Base-by-base conservation (phyloP, 2,797 vertebrate species). In the Premnoplex brunnescens region DNA sequence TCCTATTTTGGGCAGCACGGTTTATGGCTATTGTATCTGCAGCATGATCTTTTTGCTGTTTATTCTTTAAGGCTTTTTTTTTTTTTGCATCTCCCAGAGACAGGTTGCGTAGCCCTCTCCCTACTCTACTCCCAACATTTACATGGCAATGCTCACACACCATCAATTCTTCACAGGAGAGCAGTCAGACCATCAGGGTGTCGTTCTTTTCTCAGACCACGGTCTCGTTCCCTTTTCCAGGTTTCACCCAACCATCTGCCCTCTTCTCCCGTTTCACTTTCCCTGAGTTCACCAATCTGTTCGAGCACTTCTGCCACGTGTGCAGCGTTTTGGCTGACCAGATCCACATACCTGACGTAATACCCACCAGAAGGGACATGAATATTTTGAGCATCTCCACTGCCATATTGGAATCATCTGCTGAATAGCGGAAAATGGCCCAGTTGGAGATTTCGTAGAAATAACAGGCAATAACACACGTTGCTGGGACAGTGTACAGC, bases 331-430 rank as follows among this genome's bases (percentile, higher is more conserved):
- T 99, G 71, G 99, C 99, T 2, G 99, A 99, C 99, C 99, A 99
- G 97, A 99, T 99, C 99, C 99, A 99, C 99, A 99, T 99, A 90
- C 99, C 99, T 5, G 99, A 99, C 0, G 99, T 99, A 97, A 99
- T 99, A 93, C 99, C 99, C 89, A 99, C 99, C 12, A 99, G 98
- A 94, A 99, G 98, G n/a, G 99, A 99, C 99, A 99, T 99, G 96
- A 99, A 99, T 94, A 99, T 99, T 91, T 99, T 99, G 26, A 99
- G 98, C 99, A 99, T 99, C 97, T 99, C 99, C 21, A 99, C 99
- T 1, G 99, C 99, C 97, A 99, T 99, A 37, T 99, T 99, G 24
- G 99, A 99, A 97, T 99, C 99, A 46, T 98, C 97, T 2, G 99
- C 98, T 0, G 98, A 98, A 95, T 98, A 98, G 79, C 97, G 98